Evolutionary conservation across 2,113 vertebrate species (phyloP), one percentile per base, ranked within the genome.

Genomic region (Brienomyrus brachyistius): DNA sequence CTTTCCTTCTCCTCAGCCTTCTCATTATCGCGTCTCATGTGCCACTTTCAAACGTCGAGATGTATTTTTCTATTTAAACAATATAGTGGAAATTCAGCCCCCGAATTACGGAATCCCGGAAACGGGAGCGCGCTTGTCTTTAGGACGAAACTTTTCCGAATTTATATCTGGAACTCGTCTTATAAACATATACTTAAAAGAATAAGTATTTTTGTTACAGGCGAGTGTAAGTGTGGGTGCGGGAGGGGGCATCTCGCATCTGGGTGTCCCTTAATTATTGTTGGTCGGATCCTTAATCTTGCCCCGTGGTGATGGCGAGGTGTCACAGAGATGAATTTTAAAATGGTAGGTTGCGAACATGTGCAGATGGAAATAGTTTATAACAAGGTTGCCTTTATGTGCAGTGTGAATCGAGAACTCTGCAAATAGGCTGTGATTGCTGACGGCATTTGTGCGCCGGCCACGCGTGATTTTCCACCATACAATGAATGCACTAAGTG

Each of bases 331-430:
- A 97, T 97, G 96, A 96, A 97, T 98, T 97, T 97, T 97, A 97
- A 97, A 96, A 96, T 94, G 96, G 95, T 94, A 95, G 95, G 94
- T 94, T 97, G 97, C 96, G 97, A 97, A 97, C 95, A 96, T 92
- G 95, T 96, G 95, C 95, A 95, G 95, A 95, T 94, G 77, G 95
- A 95, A 96, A 94, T 93, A 94, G 96, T 95, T 87, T 96, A 95
- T 96, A 97, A 97, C 97, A 97, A 96, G 96, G 96, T 97, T 96
- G 96, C 96, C 96, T 96, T 96, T 96, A 96, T 96, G 95, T 97
- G 96, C 97, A 97, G 97, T 97, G 97, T 96, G 97, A 98, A 97
- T 96, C 97, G 95, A 96, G 96, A 97, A 97, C 97, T 97, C 97
- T 96, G 96, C 96, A 96, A 97, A 96, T 95, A 96, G 96, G 95